These are phyloP conservation scores for Vanessa tameamea DNA, from an alignment of 1,140 invertebrate species.

Conservation along the genomic window DNA sequence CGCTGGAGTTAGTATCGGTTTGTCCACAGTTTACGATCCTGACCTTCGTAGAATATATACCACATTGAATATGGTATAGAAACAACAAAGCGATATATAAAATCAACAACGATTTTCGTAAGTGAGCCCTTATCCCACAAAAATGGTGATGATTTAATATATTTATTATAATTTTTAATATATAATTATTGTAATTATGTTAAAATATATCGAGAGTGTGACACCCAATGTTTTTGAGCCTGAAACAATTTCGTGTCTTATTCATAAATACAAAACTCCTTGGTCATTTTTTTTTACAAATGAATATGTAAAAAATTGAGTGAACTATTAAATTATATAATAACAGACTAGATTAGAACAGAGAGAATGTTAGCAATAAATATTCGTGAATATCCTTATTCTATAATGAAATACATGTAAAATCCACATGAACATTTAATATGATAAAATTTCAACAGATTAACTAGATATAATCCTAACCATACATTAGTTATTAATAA, in stretches of 20 bases:
- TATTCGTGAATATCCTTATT: slow-evolving; percentile 26
- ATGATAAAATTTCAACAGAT: slow-evolving; percentile 35
- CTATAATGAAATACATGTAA: slow-evolving; percentile 30
- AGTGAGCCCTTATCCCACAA: slow-evolving; percentile 62
- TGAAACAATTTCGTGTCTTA: slow-evolving; percentile 39
- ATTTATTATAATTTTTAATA: slow-evolving; percentile 8
- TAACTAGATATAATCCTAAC: slow-evolving; percentile 15
- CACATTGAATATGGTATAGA: slow-evolving; percentile 26
- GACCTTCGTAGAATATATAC: slow-evolving; percentile 37
- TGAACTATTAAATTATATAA: slow-evolving; percentile 23
- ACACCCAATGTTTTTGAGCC: slow-evolving; percentile 34
- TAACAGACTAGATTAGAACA: slow-evolving; percentile 39
- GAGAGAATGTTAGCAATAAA: slow-evolving; percentile 16
- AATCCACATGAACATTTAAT: slow-evolving; percentile 27
- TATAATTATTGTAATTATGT: slow-evolving; percentile 2
- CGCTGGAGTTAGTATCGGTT: slow-evolving; percentile 28
- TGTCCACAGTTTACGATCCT: slow-evolving; percentile 42
- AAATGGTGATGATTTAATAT: slow-evolving; percentile 54
- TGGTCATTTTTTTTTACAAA: slow-evolving; percentile 47
- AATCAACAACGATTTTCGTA: slow-evolving; percentile 51
- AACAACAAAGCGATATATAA: slow-evolving; percentile 51
- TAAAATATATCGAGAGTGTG: slow-evolving; percentile 29
- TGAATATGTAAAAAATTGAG: slow-evolving; percentile 36
- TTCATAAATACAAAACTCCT: slow-evolving; percentile 40
- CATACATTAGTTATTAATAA: neutral